These are phyloP conservation scores for Lasioglossum zephyrum DNA, from an alignment of 2,888 invertebrate species.

Conservation along the genomic window DNA sequence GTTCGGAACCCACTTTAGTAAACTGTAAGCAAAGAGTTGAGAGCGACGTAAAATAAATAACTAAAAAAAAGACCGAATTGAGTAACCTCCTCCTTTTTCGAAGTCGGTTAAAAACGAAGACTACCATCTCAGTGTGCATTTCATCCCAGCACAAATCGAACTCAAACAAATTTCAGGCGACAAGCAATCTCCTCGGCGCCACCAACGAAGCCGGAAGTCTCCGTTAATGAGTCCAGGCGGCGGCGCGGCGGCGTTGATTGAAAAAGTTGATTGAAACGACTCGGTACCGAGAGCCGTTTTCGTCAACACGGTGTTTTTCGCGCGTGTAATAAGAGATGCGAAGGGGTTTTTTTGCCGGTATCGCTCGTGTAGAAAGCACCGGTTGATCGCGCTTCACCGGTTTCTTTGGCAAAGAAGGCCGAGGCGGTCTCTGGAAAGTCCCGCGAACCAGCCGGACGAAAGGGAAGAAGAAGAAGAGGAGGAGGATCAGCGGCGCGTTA, in stretches of 20 bases:
- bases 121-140: background rate
- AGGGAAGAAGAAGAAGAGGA: constrained; percentile 41
- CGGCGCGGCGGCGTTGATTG: background rate
- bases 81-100: no score
- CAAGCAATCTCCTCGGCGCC: background rate
- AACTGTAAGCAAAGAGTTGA: no score
- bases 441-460: constrained; percentile 34
- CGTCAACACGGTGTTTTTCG: constrained; percentile 24
- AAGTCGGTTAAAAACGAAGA: background rate
- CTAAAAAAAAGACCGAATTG: no score
- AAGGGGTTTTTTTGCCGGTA: constrained; percentile 22
- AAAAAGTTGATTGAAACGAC: constrained; percentile 48
- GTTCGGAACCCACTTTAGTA: no score
- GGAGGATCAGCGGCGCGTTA: constrained; percentile 69
- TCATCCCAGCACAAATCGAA: background rate
- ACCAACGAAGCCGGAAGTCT: constrained; percentile 1
- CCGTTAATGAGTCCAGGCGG: constrained; percentile 17
- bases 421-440: constrained; percentile 60
- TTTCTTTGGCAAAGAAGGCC: constrained; percentile 65
- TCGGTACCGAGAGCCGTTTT: constrained; percentile 38
- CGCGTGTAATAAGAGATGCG: constrained; percentile 27
- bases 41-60: no score
- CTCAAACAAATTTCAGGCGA: background rate
- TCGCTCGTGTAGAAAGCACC: constrained; percentile 64
- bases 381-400: constrained; percentile 63